phyloP scores from a whole-genome alignment of 1,140 invertebrate species.

The Caenorhabditis brenneri region DNA sequence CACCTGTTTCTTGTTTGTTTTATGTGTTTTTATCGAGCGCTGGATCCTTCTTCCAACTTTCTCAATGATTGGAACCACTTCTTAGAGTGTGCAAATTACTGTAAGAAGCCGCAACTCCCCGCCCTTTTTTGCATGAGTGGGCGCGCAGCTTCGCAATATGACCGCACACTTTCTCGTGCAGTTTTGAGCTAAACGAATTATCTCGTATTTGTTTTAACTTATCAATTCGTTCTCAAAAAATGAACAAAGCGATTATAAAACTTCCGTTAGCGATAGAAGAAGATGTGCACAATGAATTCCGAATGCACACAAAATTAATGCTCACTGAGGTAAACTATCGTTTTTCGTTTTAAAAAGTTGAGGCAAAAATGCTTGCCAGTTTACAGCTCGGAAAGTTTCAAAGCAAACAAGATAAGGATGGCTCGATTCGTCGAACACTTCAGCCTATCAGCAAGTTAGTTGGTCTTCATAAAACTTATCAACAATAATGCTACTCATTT shows the following conservation, averaged over 20 bases:
- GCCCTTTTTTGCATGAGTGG: too few relatives aligned
- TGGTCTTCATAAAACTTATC: too few relatives aligned
- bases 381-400: not conserved
- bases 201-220: not conserved
- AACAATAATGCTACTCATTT: not conserved
- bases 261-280: conserved; percentile 23
- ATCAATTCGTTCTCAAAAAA: not conserved
- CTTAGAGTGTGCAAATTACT: too few relatives aligned
- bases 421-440: conserved; percentile 37
- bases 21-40: too few relatives aligned
- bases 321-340: conserved; percentile 32
- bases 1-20: too few relatives aligned
- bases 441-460: conserved; percentile 50
- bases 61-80: too few relatives aligned
- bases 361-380: not conserved
- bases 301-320: conserved; percentile 36
- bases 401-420: conserved; percentile 23
- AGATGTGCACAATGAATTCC: conserved; percentile 49
- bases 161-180: not conserved
- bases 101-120: too few relatives aligned
- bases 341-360: not conserved
- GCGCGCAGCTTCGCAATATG: too few relatives aligned
- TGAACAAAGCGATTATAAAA: not conserved
- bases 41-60: too few relatives aligned
- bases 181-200: not conserved